These are phyloP conservation scores for Saxidomus purpurata DNA, from an alignment of 1,140 invertebrate genomes.

Conservation along the genomic window DNA sequence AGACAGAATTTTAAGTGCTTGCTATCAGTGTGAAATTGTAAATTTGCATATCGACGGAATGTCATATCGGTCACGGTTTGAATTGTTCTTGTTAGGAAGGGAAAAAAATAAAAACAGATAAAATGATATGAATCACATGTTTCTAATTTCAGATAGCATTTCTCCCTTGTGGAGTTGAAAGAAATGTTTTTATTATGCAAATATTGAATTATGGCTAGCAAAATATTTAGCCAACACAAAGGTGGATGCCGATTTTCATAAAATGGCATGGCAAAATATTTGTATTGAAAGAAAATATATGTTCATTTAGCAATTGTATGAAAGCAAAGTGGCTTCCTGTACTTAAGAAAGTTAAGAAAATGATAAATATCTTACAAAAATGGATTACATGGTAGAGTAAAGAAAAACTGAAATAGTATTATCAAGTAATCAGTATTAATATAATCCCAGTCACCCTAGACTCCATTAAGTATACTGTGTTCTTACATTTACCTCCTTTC, in stretches of 20 bases:
- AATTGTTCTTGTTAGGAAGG: background rate
- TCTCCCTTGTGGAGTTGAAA: background rate
- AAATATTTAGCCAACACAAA: conserved; percentile 31
- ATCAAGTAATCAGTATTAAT: background rate
- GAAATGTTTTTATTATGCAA: conserved; percentile 23
- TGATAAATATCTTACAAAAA: background rate
- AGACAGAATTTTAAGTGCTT: conserved; percentile 21
- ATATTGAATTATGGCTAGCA: conserved; percentile 1
- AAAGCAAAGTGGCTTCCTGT: background rate
- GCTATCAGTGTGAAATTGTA: background rate
- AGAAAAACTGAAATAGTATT: background rate
- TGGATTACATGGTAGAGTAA: background rate
- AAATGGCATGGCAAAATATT: background rate
- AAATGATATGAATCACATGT: conserved; percentile 37
- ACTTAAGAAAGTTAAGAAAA: background rate
- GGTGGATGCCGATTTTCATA: background rate
- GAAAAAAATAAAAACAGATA: background rate
- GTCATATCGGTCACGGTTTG: background rate
- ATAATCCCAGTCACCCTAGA: background rate
- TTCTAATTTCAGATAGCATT: conserved; percentile 10
- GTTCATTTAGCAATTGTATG: background rate
- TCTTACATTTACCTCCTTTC: background rate
- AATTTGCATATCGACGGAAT: conserved; percentile 39
- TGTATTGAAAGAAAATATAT: background rate
- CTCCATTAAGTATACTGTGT: background rate